A percentile compares a stretch with the other conserved stretches of the same genome.
Evolutionary conservation across 2,113 vertebrate species (phyloP).

Genomic region (Dromaius novaehollandiae): DNA sequence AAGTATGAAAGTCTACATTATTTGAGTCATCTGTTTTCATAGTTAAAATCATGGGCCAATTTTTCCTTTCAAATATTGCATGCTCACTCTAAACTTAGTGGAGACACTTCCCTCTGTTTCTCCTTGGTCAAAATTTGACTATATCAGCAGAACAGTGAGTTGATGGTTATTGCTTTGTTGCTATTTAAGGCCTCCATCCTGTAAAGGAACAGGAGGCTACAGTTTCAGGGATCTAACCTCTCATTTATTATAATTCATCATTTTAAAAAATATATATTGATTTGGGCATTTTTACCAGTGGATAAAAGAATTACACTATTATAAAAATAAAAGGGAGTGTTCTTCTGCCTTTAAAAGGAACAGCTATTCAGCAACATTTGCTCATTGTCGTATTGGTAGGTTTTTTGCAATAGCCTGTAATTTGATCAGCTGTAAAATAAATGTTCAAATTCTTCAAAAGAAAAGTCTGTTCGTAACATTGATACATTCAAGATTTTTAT

Average conservation of each 20-base stretch:
- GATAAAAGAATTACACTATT: not conserved
- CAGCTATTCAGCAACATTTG: not conserved
- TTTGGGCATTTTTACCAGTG: not conserved
- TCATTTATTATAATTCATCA: not conserved
- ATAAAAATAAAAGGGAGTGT: not conserved
- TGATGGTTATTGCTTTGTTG: constrained; percentile 1
- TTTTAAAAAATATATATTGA: not conserved
- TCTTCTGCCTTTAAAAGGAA: not conserved
- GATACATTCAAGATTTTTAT: constrained; percentile 13
- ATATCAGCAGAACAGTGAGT: not conserved
- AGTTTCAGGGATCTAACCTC: not conserved
- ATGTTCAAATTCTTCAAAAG: not conserved
- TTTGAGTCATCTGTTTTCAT: not conserved
- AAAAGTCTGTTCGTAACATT: not conserved
- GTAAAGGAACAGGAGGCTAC: not conserved
- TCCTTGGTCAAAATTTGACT: not conserved
- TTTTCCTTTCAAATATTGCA: not conserved
- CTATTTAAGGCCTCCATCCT: not conserved
- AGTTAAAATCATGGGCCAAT: not conserved
- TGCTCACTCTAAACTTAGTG: not conserved
- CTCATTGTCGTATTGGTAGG: not conserved
- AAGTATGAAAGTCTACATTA: not conserved
- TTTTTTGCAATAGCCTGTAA: not conserved
- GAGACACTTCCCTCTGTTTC: not conserved
- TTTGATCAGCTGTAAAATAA: not conserved